Evolutionary conservation across 2,797 vertebrate genomes (phyloP).

Genomic region (Nyctibius grandis): DNA sequence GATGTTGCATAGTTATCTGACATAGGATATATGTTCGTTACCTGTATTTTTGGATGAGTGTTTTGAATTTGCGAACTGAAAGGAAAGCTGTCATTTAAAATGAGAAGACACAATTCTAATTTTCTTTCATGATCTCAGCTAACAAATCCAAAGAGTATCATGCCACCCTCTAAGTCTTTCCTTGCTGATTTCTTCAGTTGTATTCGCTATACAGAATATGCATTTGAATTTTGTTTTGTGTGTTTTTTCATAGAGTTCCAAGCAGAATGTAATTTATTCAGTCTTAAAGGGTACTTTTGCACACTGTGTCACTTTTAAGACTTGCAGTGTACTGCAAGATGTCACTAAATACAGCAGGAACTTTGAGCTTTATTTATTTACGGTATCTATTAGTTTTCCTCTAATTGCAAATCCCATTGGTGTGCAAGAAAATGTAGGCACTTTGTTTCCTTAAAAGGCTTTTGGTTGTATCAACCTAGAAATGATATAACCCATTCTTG

Average conservation of each 20-base stretch:
- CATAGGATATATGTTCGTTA: neutral
- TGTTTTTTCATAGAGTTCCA: neutral
- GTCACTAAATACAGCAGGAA: neutral
- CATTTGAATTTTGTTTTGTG: neutral
- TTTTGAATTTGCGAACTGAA: neutral
- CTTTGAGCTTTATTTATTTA: slow-evolving; percentile 1
- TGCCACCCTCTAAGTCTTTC: neutral
- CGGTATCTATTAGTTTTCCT: neutral
- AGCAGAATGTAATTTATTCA: neutral
- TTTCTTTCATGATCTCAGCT: neutral
- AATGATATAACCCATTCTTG: neutral
- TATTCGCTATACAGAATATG: neutral
- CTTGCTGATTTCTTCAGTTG: neutral
- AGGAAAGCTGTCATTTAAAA: neutral
- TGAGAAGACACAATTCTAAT: neutral
- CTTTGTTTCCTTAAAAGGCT: neutral
- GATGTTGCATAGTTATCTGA: neutral
- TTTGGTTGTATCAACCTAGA: neutral
- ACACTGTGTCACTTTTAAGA: neutral
- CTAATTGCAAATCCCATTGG: neutral
- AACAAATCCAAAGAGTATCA: neutral
- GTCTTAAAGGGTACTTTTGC: neutral
- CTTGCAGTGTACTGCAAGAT: neutral
- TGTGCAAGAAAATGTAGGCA: neutral
- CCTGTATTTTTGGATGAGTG: neutral